Conservation (phyloP, 1,140 invertebrate genomes). For the Bathynomus jamesi region DNA sequence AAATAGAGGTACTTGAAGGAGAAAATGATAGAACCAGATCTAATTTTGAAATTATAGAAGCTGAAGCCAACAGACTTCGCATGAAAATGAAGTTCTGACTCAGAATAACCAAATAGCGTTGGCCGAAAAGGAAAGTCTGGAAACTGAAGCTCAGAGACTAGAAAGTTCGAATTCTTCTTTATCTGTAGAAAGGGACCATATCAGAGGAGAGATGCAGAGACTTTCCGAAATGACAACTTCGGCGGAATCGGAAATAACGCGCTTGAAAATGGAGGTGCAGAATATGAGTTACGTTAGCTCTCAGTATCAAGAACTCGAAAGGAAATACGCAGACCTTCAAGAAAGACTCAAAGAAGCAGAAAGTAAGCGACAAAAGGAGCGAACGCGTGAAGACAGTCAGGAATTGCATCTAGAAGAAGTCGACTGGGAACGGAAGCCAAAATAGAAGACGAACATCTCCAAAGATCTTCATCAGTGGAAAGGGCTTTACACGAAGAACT, state of each 20-base stretch:
- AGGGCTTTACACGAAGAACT: constrained; percentile 25
- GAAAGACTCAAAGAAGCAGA: constrained; percentile 15
- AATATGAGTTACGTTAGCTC: constrained; percentile 11
- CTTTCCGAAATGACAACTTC: constrained; percentile 26
- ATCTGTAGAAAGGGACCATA: not conserved
- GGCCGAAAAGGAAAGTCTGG: constrained; percentile 34
- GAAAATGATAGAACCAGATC: constrained; percentile 21
- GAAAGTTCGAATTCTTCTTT: not conserved
- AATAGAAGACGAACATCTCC: constrained; percentile 30
- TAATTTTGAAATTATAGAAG: constrained; percentile 25
- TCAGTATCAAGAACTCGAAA: constrained; percentile 23
- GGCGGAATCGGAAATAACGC: constrained; percentile 26
- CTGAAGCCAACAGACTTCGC: constrained; percentile 23
- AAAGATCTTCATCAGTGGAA: constrained; percentile 23
- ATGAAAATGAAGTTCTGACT: constrained; percentile 22
- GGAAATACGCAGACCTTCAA: constrained; percentile 20
- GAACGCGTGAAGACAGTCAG: constrained; percentile 10
- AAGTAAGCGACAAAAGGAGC: constrained; percentile 3
- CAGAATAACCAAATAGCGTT: constrained; percentile 29
- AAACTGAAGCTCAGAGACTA: constrained; percentile 28
- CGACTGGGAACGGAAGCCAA: constrained; percentile 32
- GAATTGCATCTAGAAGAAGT: constrained; percentile 22
- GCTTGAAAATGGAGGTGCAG: constrained; percentile 20
- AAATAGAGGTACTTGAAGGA: constrained; percentile 33
- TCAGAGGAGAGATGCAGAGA: constrained; percentile 22